A percentile compares a stretch with the other conserved stretches of the same genome.
phyloP scores from a whole-genome alignment of 2,888 invertebrate species.

The Doris montereyensis region DNA sequence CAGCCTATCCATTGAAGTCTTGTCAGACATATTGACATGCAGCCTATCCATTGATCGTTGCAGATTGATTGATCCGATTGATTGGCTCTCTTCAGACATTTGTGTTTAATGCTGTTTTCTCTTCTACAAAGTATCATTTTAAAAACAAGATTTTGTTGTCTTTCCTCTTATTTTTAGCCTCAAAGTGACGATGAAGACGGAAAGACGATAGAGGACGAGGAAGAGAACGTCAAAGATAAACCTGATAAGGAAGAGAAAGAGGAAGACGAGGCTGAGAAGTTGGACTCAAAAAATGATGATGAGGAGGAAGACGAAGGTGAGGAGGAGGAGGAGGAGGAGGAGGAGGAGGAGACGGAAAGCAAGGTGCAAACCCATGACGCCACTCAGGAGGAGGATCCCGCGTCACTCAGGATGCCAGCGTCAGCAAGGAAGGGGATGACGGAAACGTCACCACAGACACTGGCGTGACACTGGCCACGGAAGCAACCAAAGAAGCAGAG shows the following conservation, averaged over 20 bases:
- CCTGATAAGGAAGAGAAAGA: slow-evolving; percentile 47
- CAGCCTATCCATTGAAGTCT: too few relatives aligned
- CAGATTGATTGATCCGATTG: too few relatives aligned
- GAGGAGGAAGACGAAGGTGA: slow-evolving; percentile 41
- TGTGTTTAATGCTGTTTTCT: too few relatives aligned
- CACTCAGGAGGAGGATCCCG: background rate
- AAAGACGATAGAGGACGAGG: background rate
- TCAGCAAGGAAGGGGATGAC: too few relatives aligned
- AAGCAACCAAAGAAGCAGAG: slow-evolving; percentile 14
- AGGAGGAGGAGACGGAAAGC: slow-evolving; percentile 44
- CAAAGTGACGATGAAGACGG: slow-evolving; percentile 40
- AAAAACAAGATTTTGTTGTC: background rate
- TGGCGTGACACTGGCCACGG: too few relatives aligned
- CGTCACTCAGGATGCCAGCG: too few relatives aligned
- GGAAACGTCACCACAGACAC: too few relatives aligned
- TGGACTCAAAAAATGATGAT: slow-evolving; percentile 28
- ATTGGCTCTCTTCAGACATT: too few relatives aligned
- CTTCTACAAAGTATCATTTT: background rate
- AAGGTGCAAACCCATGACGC: background rate
- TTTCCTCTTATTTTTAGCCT: background rate
- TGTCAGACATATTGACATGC: too few relatives aligned
- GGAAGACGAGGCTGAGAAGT: slow-evolving; percentile 44
- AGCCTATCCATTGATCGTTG: too few relatives aligned
- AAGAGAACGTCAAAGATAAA: slow-evolving; percentile 15
- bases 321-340: slow-evolving; percentile 35